Evolutionary conservation across 2,113 vertebrate genomes (phyloP).

Genomic region (Caracal caracal): DNA sequence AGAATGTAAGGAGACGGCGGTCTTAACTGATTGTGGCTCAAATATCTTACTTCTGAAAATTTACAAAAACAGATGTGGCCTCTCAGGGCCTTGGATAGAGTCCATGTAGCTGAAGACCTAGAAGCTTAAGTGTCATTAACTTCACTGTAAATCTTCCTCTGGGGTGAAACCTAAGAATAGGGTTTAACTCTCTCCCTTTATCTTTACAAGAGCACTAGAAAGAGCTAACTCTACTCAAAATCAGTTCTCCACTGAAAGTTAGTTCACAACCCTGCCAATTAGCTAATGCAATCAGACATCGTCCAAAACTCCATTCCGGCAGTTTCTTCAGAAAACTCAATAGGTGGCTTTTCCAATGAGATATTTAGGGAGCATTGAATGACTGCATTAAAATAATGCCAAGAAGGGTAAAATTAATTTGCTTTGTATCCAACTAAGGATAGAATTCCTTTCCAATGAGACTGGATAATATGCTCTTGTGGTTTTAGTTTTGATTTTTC

Average conservation of each 20-base stretch:
- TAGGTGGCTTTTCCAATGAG: background rate
- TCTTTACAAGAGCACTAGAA: background rate
- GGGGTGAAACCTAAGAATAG: background rate
- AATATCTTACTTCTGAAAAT: background rate
- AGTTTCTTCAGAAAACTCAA: background rate
- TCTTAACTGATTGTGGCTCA: background rate
- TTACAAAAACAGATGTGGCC: background rate
- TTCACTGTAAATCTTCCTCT: background rate
- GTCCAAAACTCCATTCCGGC: background rate
- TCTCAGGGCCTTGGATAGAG: background rate
- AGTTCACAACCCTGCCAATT: background rate
- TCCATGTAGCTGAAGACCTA: background rate
- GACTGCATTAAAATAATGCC: background rate
- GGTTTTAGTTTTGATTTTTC: background rate
- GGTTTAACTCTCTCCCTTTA: background rate
- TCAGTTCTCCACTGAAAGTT: background rate
- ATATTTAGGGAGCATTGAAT: background rate
- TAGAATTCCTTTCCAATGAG: background rate
- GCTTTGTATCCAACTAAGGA: background rate
- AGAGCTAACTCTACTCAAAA: background rate
- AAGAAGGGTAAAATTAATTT: background rate
- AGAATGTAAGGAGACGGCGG: background rate
- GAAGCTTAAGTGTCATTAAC: background rate
- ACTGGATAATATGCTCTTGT: background rate
- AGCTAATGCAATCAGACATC: background rate